A percentile compares a stretch with the other conserved stretches of the same genome.
Evolutionary conservation across 2,113 vertebrate species (phyloP).

Genomic region (Aramus guarauna): DNA sequence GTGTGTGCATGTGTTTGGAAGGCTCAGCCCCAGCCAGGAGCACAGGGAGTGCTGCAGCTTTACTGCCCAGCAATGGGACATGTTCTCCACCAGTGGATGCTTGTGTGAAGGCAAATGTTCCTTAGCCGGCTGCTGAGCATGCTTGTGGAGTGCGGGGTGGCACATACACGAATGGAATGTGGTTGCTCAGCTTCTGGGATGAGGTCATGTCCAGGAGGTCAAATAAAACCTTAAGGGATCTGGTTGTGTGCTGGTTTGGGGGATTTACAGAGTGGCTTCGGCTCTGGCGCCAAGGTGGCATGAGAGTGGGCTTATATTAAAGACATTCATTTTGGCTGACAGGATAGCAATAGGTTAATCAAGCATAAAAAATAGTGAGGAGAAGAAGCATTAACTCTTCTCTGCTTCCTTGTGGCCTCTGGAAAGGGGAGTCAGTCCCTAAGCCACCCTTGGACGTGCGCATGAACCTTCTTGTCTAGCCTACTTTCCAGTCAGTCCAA

Average conservation of each 20-base stretch:
- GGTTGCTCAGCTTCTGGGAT: not conserved
- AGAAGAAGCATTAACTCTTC: slow-evolving; percentile 2
- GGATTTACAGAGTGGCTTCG: not conserved
- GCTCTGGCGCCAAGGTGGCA: not conserved
- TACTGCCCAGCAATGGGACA: rapidly evolving
- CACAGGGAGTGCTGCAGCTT: not conserved
- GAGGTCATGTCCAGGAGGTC: not conserved
- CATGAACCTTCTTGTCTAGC: not conserved
- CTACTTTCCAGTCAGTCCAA: not conserved
- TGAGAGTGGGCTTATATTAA: not conserved
- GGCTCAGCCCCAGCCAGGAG: not conserved
- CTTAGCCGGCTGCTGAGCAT: not conserved
- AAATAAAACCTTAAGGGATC: not conserved
- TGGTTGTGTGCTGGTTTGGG: not conserved
- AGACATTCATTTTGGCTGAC: not conserved
- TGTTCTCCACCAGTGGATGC: rapidly evolving
- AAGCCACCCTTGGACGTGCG: not conserved
- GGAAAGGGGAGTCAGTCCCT: not conserved
- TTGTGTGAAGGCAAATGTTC: not conserved
- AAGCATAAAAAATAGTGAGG: not conserved
- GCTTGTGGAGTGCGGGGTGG: not conserved
- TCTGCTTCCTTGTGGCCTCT: not conserved
- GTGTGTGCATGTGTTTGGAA: not conserved
- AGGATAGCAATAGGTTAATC: not conserved
- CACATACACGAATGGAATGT: rapidly evolving